Evolutionary conservation across 2,113 vertebrate species (phyloP).

Genomic region (Microtus oregoni): DNA sequence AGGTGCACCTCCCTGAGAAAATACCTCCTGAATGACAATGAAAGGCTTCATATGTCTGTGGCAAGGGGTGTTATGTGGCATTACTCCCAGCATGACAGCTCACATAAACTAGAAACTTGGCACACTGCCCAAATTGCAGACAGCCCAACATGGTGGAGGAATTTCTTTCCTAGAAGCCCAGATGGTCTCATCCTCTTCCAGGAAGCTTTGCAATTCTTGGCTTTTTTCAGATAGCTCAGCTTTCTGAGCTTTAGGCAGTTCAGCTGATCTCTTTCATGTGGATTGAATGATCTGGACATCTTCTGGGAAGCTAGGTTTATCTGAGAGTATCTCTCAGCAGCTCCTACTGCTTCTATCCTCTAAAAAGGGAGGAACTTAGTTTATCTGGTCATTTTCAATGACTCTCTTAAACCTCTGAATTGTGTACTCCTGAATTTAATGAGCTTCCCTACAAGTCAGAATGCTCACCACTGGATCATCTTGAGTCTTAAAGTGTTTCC

Average conservation of each 20-base stretch:
- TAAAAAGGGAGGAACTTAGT: not conserved
- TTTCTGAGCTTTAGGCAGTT: not conserved
- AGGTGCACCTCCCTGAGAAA: not conserved
- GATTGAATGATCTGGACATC: not conserved
- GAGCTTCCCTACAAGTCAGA: not conserved
- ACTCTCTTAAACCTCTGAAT: not conserved
- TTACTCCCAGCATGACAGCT: not conserved
- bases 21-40: not conserved
- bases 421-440: too few species aligned
- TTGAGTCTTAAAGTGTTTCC: not conserved
- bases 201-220: not conserved
- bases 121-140: too few species aligned
- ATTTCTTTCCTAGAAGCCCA: not conserved
- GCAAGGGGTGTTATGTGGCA: not conserved
- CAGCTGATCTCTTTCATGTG: not conserved
- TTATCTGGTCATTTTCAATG: not conserved
- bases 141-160: too few species aligned
- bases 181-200: not conserved
- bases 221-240: not conserved
- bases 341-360: not conserved
- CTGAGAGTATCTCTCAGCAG: not conserved
- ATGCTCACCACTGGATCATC: not conserved
- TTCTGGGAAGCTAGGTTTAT: not conserved
- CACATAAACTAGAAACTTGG: not conserved
- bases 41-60: not conserved